A percentile compares a stretch with the other conserved stretches of the same genome.
Conservation (phyloP, 2,797 vertebrate species). For the Tachyglossus aculeatus region DNA sequence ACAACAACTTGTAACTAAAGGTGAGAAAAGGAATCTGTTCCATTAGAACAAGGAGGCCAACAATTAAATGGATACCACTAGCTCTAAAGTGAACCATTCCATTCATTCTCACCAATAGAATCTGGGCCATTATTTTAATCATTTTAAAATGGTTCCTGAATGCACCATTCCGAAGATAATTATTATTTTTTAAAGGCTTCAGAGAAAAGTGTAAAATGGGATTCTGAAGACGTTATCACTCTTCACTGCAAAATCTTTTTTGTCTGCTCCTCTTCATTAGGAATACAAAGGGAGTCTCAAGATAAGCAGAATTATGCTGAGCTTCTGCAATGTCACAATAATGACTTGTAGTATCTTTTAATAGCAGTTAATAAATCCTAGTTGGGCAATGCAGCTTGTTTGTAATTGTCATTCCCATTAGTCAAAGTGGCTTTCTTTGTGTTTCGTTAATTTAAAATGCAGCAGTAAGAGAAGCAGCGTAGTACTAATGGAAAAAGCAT, state of each 20-base stretch:
- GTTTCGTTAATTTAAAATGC: background rate
- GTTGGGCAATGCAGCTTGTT: conserved; percentile 21
- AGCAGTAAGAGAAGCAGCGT: too few relatives aligned
- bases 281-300: conserved; percentile 34
- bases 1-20: too few relatives aligned
- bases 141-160: conserved; percentile 24
- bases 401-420: conserved; percentile 15
- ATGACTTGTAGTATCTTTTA: conserved; percentile 55
- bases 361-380: conserved; percentile 35
- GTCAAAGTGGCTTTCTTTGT: background rate
- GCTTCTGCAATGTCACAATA: conserved; percentile 5
- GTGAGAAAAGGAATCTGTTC: too few relatives aligned
- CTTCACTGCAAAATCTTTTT: too few relatives aligned
- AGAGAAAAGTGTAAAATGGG: conserved; percentile 35
- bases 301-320: conserved; percentile 36
- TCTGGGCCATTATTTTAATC: conserved; percentile 33
- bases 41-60: too few relatives aligned
- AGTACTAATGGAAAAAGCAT: too few relatives aligned
- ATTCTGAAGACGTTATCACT: conserved; percentile 16
- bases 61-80: too few relatives aligned
- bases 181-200: conserved; percentile 46
- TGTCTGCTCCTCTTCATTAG: conserved; percentile 21
- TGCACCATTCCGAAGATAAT: background rate
- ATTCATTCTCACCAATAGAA: too few relatives aligned
- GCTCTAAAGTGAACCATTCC: too few relatives aligned